phyloP scores from a whole-genome alignment of 2,888 invertebrate species.

The Ectropis crepuscularia region DNA sequence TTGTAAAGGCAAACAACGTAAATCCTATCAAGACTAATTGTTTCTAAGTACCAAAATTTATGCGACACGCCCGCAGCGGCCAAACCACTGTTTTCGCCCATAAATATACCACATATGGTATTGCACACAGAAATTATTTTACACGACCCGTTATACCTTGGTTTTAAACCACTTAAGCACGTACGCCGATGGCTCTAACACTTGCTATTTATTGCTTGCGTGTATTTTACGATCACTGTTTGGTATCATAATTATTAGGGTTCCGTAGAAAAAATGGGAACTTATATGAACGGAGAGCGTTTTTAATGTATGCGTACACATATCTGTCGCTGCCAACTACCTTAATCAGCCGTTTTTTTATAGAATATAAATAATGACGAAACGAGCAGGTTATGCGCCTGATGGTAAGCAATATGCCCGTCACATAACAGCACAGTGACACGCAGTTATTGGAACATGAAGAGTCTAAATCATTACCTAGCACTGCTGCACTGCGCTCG shows the following conservation, averaged over 20 bases:
- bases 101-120: constrained; percentile 20
- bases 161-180: constrained; percentile 32
- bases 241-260: constrained; percentile 5
- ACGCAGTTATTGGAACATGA: too few species aligned
- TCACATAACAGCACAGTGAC: too few species aligned
- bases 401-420: too few species aligned
- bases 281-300: too few species aligned
- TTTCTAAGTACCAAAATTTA: constrained; percentile 18
- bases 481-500: too few species aligned
- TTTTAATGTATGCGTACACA: too few species aligned
- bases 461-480: too few species aligned
- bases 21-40: neutral
- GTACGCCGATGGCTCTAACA: constrained; percentile 24
- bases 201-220: constrained; percentile 25
- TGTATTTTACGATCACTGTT: constrained; percentile 22
- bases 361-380: too few species aligned
- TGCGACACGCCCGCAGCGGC: constrained; percentile 10
- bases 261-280: neutral
- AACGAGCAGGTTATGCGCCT: too few species aligned
- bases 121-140: constrained; percentile 13
- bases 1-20: neutral
- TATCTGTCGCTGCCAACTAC: too few species aligned
- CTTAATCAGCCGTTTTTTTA: too few species aligned
- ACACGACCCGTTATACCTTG: constrained; percentile 18
- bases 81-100: constrained; percentile 8